Conservation (phyloP, 2,888 invertebrate species). For the Dromius quadrimaculatus region DNA sequence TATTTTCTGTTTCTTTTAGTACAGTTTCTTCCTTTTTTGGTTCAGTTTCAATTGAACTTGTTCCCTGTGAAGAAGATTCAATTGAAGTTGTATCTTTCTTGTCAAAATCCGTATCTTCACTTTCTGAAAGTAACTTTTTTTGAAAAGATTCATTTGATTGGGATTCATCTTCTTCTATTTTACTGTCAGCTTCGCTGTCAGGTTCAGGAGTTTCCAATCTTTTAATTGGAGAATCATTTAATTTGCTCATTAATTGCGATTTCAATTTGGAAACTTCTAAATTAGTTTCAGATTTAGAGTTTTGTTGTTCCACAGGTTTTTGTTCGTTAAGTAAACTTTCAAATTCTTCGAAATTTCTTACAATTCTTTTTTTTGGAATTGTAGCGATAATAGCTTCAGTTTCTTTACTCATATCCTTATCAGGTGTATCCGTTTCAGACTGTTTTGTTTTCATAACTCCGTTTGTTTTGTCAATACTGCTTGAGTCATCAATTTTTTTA, state of each 20-base stretch:
- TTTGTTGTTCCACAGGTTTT: constrained; percentile 39
- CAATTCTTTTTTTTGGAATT: constrained; percentile 65
- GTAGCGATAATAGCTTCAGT: constrained; percentile 53
- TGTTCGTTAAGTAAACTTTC: constrained; percentile 57
- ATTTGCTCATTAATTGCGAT: constrained; percentile 61
- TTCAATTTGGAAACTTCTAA: constrained; percentile 60
- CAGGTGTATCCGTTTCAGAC: background rate
- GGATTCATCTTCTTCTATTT: constrained; percentile 28
- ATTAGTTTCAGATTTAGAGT: constrained; percentile 22
- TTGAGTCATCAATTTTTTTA: constrained; percentile 42
- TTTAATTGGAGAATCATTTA: constrained; percentile 49
- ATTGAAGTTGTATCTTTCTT: constrained; percentile 3
- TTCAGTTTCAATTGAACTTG: constrained; percentile 10
- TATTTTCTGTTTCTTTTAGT: constrained; percentile 42
- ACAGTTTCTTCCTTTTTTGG: constrained; percentile 27
- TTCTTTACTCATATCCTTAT: constrained; percentile 12
- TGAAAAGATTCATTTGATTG: constrained; percentile 19
- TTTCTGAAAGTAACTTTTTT: constrained; percentile 17
- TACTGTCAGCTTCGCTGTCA: constrained; percentile 14
- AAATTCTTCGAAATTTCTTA: constrained; percentile 65
- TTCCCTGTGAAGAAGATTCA: no score
- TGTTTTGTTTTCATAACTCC: constrained; percentile 37
- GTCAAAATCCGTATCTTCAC: constrained; percentile 29
- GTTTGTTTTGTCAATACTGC: constrained; percentile 38
- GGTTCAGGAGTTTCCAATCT: constrained; percentile 5